phyloP scores from a whole-genome alignment of 2,888 invertebrate species.

The Lamellibrachia columna region DNA sequence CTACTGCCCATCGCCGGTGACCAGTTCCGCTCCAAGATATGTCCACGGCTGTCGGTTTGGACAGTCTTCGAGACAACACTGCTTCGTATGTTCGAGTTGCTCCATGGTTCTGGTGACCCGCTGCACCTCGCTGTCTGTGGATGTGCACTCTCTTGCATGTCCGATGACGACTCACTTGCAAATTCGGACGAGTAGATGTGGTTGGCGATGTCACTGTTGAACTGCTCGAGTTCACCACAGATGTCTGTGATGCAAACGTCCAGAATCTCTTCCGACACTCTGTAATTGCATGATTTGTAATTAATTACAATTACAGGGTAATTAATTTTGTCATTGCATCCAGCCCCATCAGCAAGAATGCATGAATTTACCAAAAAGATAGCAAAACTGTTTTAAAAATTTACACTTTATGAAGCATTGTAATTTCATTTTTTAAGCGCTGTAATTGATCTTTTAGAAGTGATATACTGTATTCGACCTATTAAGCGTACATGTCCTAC shows the following conservation, averaged over 20 bases:
- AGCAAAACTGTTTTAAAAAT: no score
- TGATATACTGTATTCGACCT: no score
- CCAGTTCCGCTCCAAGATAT: slow-evolving; percentile 11
- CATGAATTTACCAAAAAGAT: no score
- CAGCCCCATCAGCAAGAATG: no score
- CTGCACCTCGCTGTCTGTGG: neutral
- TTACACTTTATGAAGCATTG: no score
- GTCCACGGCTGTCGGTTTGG: neutral
- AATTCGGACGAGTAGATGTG: slow-evolving; percentile 11
- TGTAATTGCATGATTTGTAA: neutral
- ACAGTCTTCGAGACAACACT: neutral
- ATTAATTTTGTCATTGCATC: no score
- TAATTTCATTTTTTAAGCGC: no score
- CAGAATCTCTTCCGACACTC: neutral
- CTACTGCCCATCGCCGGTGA: neutral
- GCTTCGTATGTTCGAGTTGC: neutral
- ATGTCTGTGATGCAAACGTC: neutral
- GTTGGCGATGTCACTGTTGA: slow-evolving; percentile 10
- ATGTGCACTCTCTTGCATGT: neutral
- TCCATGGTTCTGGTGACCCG: neutral
- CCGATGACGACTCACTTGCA: neutral
- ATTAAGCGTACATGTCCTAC: no score
- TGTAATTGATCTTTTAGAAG: no score
- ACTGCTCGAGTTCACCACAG: neutral
- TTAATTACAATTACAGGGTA: no score